Evolutionary conservation across 2,888 invertebrate genomes (phyloP).

Genomic region (Sussaba pulchella): DNA sequence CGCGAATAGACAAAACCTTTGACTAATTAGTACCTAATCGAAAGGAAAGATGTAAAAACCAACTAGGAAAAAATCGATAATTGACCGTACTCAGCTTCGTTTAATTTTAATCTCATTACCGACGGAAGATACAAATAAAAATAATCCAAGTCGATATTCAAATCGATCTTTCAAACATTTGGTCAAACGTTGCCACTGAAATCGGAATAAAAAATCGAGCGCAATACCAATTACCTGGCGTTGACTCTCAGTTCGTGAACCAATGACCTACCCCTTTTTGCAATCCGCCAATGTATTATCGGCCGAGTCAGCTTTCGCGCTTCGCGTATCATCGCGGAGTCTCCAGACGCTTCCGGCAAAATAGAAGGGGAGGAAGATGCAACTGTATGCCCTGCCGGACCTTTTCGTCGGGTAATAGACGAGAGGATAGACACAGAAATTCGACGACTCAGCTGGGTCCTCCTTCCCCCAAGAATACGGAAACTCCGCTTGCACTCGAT

Average conservation of each 20-base stretch:
- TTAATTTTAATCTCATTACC: too few relatives aligned
- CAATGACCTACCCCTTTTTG: background rate
- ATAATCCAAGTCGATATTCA: too few relatives aligned
- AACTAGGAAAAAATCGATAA: too few relatives aligned
- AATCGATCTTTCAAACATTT: too few relatives aligned
- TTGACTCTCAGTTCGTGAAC: background rate
- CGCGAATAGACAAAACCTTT: too few relatives aligned
- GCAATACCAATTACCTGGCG: background rate
- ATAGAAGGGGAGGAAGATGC: background rate
- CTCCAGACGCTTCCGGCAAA: background rate
- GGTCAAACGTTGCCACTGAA: too few relatives aligned
- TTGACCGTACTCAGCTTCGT: too few relatives aligned
- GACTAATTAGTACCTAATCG: too few relatives aligned
- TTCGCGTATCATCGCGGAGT: slow-evolving; percentile 21
- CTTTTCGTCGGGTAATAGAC: slow-evolving; percentile 2
- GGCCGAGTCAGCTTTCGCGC: slow-evolving; percentile 38
- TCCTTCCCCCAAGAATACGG: background rate
- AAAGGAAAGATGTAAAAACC: too few relatives aligned
- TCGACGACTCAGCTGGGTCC: slow-evolving; percentile 57
- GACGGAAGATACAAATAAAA: too few relatives aligned
- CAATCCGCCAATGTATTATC: slow-evolving; percentile 25
- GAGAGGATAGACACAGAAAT: slow-evolving; percentile 30
- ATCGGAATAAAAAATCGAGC: background rate
- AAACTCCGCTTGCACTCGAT: slow-evolving; percentile 13
- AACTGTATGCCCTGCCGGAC: slow-evolving; percentile 20